Evolutionary conservation across 2,113 vertebrate species (phyloP).

Genomic region (Picathartes gymnocephalus): DNA sequence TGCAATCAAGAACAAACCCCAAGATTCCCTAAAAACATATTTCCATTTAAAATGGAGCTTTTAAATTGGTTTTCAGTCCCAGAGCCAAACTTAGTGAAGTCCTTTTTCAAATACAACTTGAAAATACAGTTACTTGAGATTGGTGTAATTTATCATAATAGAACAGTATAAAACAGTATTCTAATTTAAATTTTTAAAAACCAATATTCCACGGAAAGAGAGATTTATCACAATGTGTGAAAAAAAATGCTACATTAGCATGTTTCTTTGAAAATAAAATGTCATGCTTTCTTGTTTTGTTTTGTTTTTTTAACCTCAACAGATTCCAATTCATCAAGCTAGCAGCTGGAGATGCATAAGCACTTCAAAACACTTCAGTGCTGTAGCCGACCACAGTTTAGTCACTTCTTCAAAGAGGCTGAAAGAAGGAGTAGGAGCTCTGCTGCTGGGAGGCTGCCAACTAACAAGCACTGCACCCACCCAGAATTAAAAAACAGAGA

Average conservation of each 20-base stretch:
- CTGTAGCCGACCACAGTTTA: background rate
- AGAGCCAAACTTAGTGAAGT: background rate
- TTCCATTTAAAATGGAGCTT: background rate
- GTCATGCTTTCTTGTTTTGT: background rate
- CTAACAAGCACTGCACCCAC: background rate
- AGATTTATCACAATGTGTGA: background rate
- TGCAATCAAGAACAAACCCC: rapidly evolving
- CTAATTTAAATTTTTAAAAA: background rate
- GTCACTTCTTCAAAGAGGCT: background rate
- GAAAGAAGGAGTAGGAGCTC: background rate
- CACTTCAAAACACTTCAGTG: background rate
- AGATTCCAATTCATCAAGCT: background rate
- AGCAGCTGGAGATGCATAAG: background rate
- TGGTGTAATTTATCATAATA: background rate
- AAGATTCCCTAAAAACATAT: background rate
- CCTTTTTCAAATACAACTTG: background rate
- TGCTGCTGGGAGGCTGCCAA: background rate
- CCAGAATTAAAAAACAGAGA: background rate
- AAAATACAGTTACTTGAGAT: background rate
- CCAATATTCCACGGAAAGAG: background rate
- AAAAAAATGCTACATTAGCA: background rate
- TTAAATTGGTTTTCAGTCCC: background rate
- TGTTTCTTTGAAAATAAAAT: background rate
- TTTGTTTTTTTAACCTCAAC: background rate
- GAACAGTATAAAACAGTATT: background rate